Percentiles rank a stretch among this genome's conserved stretches.
Evolutionary conservation across 2,113 vertebrate genomes (phyloP).

Genomic region (Muntiacus muntjak): DNA sequence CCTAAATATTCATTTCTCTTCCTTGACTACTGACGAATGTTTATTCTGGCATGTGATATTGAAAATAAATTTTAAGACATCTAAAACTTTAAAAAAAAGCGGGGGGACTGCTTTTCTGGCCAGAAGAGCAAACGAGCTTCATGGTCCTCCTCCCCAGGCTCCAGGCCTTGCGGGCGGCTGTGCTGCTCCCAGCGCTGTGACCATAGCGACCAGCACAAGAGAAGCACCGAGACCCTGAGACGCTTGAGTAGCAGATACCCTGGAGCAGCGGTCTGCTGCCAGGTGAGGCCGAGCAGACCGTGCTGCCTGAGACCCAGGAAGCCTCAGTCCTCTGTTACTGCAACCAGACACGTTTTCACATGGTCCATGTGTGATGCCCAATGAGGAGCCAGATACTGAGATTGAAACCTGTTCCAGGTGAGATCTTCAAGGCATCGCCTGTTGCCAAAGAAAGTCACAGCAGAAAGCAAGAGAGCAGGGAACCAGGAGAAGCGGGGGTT

Average conservation of each 20-base stretch:
- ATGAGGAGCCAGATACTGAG: not conserved
- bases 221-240: not conserved
- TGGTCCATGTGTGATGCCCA: not conserved
- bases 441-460: not conserved
- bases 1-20: not conserved
- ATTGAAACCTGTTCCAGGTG: accelerated
- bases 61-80: not conserved
- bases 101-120: not conserved
- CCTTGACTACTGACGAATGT: not conserved
- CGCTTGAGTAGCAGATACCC: accelerated
- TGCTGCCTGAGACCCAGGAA: accelerated
- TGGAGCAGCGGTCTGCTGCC: not conserved
- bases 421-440: not conserved
- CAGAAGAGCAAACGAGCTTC: not conserved
- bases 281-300: not conserved
- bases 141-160: accelerated
- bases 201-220: accelerated
- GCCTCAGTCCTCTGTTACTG: not conserved
- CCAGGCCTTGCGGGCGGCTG: accelerated
- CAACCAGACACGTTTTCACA: not conserved
- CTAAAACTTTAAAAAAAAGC: not conserved
- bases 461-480: accelerated
- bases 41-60: not conserved
- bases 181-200: not conserved
- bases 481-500: accelerated